Conservation (phyloP, 1,140 invertebrate species). For the Cepaea nemoralis region DNA sequence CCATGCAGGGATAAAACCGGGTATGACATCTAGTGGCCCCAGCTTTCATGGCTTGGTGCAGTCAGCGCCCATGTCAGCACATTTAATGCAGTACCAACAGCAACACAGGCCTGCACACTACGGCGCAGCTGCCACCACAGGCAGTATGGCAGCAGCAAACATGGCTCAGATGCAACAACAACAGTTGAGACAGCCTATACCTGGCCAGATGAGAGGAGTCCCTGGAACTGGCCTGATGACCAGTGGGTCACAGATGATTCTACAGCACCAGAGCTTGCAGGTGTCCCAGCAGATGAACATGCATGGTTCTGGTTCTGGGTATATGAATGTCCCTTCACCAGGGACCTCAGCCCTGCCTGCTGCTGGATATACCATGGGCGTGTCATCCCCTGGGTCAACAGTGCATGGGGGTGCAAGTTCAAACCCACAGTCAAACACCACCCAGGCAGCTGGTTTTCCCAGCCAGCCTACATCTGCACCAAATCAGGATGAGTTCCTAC, state of each 20-base stretch:
- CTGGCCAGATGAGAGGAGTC: slow-evolving; percentile 11
- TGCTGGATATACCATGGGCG: slow-evolving; percentile 10
- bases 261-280: slow-evolving; percentile 64
- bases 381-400: slow-evolving; percentile 5
- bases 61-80: slow-evolving; percentile 40
- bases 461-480: slow-evolving; percentile 32
- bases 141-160: slow-evolving; percentile 39
- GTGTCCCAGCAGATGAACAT: slow-evolving; percentile 57
- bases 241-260: slow-evolving; percentile 58
- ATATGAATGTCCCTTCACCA: slow-evolving; percentile 40
- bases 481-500: slow-evolving; percentile 64
- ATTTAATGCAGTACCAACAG: slow-evolving; percentile 56
- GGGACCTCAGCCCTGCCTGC: slow-evolving; percentile 4
- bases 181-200: slow-evolving; percentile 47
- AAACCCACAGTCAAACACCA: slow-evolving; percentile 31
- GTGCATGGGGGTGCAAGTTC: slow-evolving; percentile 35
- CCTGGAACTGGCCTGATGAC: slow-evolving; percentile 48
- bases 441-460: slow-evolving; percentile 24
- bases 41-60: slow-evolving; percentile 44
- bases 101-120: slow-evolving; percentile 39
- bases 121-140: slow-evolving; percentile 40
- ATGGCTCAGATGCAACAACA: slow-evolving; percentile 47
- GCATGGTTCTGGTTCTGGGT: slow-evolving; percentile 20
- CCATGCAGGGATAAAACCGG: slow-evolving; percentile 53
- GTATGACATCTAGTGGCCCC: slow-evolving; percentile 40